A percentile compares a stretch with the other conserved stretches of the same genome.
Conservation (phyloP, 2,888 invertebrate genomes). For the Rutpela maculata region DNA sequence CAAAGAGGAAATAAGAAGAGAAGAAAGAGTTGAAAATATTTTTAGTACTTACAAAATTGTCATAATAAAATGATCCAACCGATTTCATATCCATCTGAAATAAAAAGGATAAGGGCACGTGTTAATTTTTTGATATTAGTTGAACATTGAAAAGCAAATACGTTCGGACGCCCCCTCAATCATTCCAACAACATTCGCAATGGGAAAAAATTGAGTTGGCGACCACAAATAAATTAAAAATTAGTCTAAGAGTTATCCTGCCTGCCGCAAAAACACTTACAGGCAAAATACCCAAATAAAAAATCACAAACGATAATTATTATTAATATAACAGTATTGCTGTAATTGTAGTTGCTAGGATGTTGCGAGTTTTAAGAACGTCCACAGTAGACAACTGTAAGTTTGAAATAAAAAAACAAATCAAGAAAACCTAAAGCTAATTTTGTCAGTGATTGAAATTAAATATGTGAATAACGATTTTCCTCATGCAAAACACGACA, state of each 20-base stretch:
- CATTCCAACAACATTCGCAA: not conserved
- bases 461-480: slow-evolving; percentile 44
- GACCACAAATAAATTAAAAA: slow-evolving; percentile 36
- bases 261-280: slow-evolving; percentile 44
- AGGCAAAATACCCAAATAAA: slow-evolving; percentile 59
- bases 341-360: slow-evolving; percentile 75
- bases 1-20: not conserved
- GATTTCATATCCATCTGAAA: slow-evolving; percentile 98
- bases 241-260: slow-evolving; percentile 44
- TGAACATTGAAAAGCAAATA: slow-evolving; percentile 46
- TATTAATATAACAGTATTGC: slow-evolving; percentile 60
- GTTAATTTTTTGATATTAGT: slow-evolving; percentile 25
- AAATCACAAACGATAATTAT: slow-evolving; percentile 55
- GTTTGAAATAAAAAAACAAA: slow-evolving; percentile 48
- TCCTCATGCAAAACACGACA: slow-evolving; percentile 57
- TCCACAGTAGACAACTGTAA: slow-evolving; percentile 62
- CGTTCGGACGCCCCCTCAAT: slow-evolving; percentile 8
- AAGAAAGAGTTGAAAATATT: slow-evolving; percentile 5
- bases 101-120: slow-evolving; percentile 64
- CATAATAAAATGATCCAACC: slow-evolving; percentile 96
- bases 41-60: slow-evolving; percentile 91
- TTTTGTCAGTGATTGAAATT: slow-evolving; percentile 34
- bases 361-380: slow-evolving; percentile 72
- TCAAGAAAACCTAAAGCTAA: slow-evolving; percentile 46
- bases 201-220: slow-evolving; percentile 9